These are phyloP conservation scores for Xenus cinereus DNA, from an alignment of 2,113 vertebrate species.

Conservation along the genomic window DNA sequence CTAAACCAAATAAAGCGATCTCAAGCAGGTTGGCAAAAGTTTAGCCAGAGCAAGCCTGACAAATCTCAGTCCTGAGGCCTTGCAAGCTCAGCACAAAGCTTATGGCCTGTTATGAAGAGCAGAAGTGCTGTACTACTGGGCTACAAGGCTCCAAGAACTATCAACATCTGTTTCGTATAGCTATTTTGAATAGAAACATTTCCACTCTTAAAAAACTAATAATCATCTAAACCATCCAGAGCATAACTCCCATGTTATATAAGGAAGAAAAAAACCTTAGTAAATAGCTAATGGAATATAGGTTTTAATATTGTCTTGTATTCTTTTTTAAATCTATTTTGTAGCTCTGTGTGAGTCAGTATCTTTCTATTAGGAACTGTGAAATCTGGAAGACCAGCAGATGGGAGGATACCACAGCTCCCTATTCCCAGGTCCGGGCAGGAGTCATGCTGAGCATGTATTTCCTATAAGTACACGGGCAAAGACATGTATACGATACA, in stretches of 20 bases:
- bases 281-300: neutral
- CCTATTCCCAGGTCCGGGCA: neutral
- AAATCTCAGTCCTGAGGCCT: neutral
- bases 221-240: neutral
- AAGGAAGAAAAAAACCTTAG: neutral
- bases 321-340: neutral
- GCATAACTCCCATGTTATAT: neutral
- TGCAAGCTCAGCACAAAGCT: neutral
- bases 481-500: too few species aligned
- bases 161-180: neutral
- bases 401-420: accelerated
- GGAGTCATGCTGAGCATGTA: neutral
- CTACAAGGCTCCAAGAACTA: neutral
- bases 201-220: neutral
- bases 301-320: neutral
- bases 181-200: neutral
- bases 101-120: neutral
- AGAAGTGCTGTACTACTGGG: neutral
- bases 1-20: neutral
- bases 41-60: neutral
- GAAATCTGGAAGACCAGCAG: neutral
- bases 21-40: neutral
- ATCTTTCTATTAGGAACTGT: neutral
- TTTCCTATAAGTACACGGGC: too few species aligned
- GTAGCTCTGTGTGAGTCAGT: neutral